Conservation (phyloP, 2,888 invertebrate genomes). For the Cyrtodaria siliqua region DNA sequence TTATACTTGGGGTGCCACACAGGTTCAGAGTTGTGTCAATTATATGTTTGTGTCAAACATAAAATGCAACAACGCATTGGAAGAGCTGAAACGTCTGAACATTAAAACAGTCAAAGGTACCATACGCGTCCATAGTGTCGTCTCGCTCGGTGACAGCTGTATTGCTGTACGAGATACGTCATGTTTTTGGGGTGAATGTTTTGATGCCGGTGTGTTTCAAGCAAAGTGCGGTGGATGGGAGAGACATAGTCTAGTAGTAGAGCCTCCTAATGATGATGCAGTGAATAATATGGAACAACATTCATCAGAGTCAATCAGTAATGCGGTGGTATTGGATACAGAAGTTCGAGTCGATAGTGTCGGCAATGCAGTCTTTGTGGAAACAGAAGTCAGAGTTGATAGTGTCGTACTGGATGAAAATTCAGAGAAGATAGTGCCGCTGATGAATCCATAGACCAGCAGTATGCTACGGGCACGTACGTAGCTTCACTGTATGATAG, state of each 20-base stretch:
- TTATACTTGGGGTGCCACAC: neutral
- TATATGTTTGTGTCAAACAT: conserved; percentile 7
- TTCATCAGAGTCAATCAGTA: no score
- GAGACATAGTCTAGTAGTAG: neutral
- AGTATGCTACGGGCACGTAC: neutral
- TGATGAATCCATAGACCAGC: neutral
- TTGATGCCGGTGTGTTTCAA: conserved; percentile 13
- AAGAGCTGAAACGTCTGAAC: neutral
- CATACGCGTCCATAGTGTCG: conserved; percentile 17
- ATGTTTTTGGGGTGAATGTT: conserved; percentile 26
- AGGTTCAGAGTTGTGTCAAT: neutral
- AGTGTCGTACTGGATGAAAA: no score
- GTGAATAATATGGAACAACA: neutral
- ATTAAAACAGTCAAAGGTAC: conserved; percentile 28
- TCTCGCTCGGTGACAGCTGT: neutral
- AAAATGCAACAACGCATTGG: conserved; percentile 5
- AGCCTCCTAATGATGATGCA: neutral
- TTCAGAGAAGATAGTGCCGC: no score
- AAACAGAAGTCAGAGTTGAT: no score
- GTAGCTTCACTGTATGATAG: conserved; percentile 18
- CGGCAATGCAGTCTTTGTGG: no score
- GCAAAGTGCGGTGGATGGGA: conserved; percentile 16
- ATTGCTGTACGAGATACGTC: conserved; percentile 24
- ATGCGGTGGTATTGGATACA: no score
- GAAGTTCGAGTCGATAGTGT: no score